Conservation (phyloP, 37 sponge, comb jelly and placozoan species). For the Haliclona indistincta region DNA sequence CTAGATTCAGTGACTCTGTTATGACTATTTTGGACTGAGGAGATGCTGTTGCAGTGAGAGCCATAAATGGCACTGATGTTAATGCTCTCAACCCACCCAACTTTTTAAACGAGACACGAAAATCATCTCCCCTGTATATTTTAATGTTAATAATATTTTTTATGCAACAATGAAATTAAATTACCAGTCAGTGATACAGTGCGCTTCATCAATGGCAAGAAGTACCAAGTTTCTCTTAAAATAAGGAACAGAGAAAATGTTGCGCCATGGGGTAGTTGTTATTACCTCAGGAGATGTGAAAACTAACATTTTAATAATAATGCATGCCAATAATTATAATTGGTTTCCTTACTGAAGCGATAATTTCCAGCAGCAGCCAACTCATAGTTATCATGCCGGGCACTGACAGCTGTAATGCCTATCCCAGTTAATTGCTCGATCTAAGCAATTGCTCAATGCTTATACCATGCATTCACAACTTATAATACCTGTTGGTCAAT, state of each 20-base stretch:
- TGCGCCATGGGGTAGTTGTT: not conserved
- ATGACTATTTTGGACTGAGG: not conserved
- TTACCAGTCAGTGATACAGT: slow-evolving; percentile 15
- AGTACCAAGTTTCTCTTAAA: not conserved
- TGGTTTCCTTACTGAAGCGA: too few relatives aligned
- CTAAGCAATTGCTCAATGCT: too few relatives aligned
- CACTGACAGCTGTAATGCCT: too few relatives aligned
- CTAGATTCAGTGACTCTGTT: not conserved
- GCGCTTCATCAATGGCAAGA: slow-evolving; percentile 25
- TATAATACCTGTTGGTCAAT: too few relatives aligned
- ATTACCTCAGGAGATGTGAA: slow-evolving; percentile 10
- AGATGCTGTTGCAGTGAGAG: slow-evolving; percentile 10
- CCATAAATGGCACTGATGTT: slow-evolving; percentile 2
- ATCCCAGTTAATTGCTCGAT: too few relatives aligned
- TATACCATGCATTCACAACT: too few relatives aligned
- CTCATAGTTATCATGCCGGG: too few relatives aligned
- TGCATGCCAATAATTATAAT: too few relatives aligned
- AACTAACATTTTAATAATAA: not conserved
- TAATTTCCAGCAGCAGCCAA: too few relatives aligned
- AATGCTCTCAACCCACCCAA: slow-evolving; percentile 19
- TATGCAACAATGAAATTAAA: not conserved
- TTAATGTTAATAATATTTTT: not conserved
- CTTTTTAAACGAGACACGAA: not conserved
- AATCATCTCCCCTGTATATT: not conserved
- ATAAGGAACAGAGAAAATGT: not conserved